A percentile compares a stretch with the other conserved stretches of the same genome.
Evolutionary conservation across 1,140 invertebrate species (phyloP).

Genomic region (Diorhabda sublineata): DNA sequence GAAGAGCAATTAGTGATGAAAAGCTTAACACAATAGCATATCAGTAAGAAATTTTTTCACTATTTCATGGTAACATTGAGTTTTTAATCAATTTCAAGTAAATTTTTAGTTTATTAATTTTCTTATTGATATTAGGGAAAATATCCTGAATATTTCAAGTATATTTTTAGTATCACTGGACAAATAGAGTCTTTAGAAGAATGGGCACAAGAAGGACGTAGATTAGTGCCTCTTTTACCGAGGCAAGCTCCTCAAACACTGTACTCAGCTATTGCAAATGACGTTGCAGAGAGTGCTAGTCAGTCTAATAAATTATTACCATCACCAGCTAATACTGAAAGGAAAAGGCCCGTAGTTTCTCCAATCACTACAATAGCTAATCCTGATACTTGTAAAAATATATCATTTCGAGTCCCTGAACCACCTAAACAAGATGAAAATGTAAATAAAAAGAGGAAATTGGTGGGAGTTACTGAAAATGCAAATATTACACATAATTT

Average conservation of each 20-base stretch:
- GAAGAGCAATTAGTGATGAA: constrained; percentile 87
- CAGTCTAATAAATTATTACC: constrained; percentile 50
- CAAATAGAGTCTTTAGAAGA: constrained; percentile 69
- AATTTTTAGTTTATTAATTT: background rate
- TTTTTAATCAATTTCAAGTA: background rate
- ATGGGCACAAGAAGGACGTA: constrained; percentile 82
- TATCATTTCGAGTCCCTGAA: constrained; percentile 34
- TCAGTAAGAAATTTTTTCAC: constrained; percentile 58
- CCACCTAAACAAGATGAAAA: constrained; percentile 33
- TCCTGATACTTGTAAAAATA: constrained; percentile 29
- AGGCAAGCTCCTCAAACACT: constrained; percentile 76
- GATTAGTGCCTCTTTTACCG: constrained; percentile 75
- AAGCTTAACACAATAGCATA: constrained; percentile 81
- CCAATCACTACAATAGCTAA: constrained; percentile 17
- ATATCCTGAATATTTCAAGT: background rate
- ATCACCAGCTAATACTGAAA: constrained; percentile 42
- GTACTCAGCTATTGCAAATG: constrained; percentile 80
- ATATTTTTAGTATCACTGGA: constrained; percentile 65
- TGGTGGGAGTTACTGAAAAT: constrained; percentile 32
- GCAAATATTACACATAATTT: constrained; percentile 40
- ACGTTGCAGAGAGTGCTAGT: constrained; percentile 52
- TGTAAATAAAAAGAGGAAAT: constrained; percentile 42
- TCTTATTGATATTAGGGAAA: background rate
- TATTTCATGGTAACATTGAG: background rate
- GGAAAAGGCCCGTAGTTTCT: constrained; percentile 32